Base-by-base conservation (phyloP, 1,140 invertebrate genomes). In the Lepidostoma basale region DNA sequence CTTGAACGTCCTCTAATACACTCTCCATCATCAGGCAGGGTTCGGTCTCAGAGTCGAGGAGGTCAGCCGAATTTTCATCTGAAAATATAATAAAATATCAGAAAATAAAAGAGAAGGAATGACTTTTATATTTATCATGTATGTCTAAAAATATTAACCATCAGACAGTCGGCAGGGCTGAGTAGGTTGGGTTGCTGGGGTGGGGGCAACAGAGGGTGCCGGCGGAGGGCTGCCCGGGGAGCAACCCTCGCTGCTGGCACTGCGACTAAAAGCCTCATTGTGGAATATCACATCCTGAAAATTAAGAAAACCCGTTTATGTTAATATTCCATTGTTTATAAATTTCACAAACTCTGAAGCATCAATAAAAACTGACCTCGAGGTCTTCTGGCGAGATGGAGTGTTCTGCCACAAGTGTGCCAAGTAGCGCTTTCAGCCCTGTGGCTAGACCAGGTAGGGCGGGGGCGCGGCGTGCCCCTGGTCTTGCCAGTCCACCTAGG, bases 1-100 rank as follows among this genome's bases (percentile, higher is more conserved):
- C 77, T 2, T 86, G 78, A 23, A 89, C 88, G 75, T 89, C 88
- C 76, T 89, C 88, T 28, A 89, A 64, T 5, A 89, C 88, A 69
- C 86, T 88, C 75, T 91, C 90, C 84, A 90, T 91, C 85, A 91
- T 90, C 20, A 92, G 78, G 73, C 88, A 91, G 4, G 90, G 90
- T 74, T 92, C 90, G 0, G 90, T 91, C 81, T 91, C 90, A 2
- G 89, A 91, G 77, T 91, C 89, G 9, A 91, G 80, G 74, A 91
- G 81, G 72, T 90, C 89, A 2, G 87, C 86, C 39, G 89, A 90
- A 74, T 88, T 83, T 70, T 85, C 83, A 59, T 80, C 79, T 64
- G 81, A 69, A 83, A 64, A 10, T 26, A 39, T 25, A 16, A 40
- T 2, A 44, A 44, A 8, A 33, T 5, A 14, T 9, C 39, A 42